These are phyloP conservation scores for Horisme vitalbata DNA, from an alignment of 2,888 invertebrate genomes.

Conservation along the genomic window DNA sequence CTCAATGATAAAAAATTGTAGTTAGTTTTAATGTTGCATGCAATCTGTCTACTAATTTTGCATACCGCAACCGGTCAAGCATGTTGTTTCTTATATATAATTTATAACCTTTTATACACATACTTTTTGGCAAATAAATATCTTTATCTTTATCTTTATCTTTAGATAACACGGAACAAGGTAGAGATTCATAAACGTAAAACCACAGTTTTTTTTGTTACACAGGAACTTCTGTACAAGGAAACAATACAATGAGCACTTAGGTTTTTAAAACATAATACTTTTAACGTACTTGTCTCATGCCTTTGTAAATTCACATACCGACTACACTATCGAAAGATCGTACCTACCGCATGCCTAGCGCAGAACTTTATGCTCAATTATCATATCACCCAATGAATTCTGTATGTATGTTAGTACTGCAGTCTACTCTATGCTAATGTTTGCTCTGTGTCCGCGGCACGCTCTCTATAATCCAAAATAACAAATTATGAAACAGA, in stretches of 20 bases:
- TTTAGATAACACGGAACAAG: too few species aligned
- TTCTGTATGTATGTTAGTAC: too few species aligned
- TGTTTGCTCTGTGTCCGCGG: conserved; percentile 80
- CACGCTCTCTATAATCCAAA: conserved; percentile 76
- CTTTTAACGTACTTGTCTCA: conserved; percentile 10
- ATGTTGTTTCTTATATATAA: too few species aligned
- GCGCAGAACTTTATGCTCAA: conserved; percentile 49
- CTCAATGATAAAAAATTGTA: too few species aligned
- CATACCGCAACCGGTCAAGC: too few species aligned
- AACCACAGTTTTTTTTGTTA: conserved; percentile 14
- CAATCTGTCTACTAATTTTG: too few species aligned
- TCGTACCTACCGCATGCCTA: conserved; percentile 45
- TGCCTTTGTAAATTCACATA: conserved; percentile 36
- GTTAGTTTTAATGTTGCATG: too few species aligned
- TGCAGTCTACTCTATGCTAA: conserved; percentile 51
- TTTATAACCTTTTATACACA: too few species aligned
- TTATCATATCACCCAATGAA: conserved; percentile 59
- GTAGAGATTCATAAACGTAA: too few species aligned
- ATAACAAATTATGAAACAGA: conserved; percentile 81
- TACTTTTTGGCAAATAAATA: too few species aligned
- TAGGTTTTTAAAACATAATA: conserved; percentile 12
- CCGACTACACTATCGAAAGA: too few species aligned
- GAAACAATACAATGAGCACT: conserved; percentile 15
- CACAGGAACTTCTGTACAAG: conserved; percentile 21
- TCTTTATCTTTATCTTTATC: too few species aligned